Evolutionary conservation across 2,113 vertebrate species (phyloP), one percentile per base, ranked within the genome.

Genomic region (Lucifuga dentata): DNA sequence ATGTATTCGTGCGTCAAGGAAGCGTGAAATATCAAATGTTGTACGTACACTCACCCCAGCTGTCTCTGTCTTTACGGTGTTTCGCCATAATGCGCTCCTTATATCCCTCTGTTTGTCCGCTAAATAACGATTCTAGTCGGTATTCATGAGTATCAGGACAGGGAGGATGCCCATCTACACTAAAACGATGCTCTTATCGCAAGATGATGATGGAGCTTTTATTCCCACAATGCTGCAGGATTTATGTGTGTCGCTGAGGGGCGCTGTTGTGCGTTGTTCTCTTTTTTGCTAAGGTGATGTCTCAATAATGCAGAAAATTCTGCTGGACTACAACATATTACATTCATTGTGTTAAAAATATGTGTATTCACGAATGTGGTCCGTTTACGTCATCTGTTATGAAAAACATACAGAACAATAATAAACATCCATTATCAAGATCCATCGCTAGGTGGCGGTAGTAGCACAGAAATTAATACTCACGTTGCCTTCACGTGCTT

Each of bases 1-100:
- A 71, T 15, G 17, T 24, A 1, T 35, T 29, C 49, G 68, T 66
- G 76, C 79, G 80, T 81, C 70, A 80, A 23, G 13, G 38, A 40
- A 21, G 26, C 26, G 26, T 29, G 7, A 29, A 52, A 73, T 33
- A 64, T 57, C 1, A 48, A 80, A 81, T 48, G 60, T 11, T 68
- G 80, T 80, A 88, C 84, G 63, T 78, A 85, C 83, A 94, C 95
- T 95, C 91, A 97, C 96, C 95, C 96, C 96, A 98, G 81, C 96
- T 96, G 86, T 96, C 96, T 83, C 95, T 88, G 69, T 97, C 94
- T 84, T 90, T 95, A 68, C 95, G 95, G 82, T 85, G 93, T 76
- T 92, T 93, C 48, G 94, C 93, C 95, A 96, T 96, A 71, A 23
- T 87, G 11, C 68, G 55, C 68, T 68, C 78, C 67, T 80, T 59